These are phyloP conservation scores for Cydia splendana DNA, from an alignment of 1,140 invertebrate genomes.

Conservation along the genomic window DNA sequence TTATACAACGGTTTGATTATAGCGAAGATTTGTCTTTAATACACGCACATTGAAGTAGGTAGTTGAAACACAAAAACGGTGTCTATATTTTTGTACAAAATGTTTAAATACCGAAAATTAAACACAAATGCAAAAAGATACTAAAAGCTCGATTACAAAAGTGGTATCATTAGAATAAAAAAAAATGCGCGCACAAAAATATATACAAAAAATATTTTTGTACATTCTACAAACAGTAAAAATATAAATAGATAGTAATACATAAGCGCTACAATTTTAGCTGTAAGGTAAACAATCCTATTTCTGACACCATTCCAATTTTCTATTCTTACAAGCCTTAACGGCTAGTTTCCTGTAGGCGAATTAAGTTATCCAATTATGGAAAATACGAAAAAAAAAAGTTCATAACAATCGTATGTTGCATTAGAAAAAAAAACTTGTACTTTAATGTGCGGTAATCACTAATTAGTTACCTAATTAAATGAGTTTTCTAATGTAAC, in stretches of 20 bases:
- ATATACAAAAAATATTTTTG: slow-evolving; percentile 9
- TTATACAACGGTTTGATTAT: not conserved
- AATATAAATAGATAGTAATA: slow-evolving; percentile 7
- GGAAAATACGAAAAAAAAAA: too few species aligned
- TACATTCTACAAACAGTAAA: not conserved
- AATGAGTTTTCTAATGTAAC: too few species aligned
- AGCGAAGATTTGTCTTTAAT: not conserved
- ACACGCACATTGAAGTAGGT: not conserved
- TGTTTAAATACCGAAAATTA: not conserved
- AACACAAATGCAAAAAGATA: slow-evolving; percentile 6
- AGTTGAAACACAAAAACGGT: not conserved
- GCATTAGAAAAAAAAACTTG: too few species aligned
- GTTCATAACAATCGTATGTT: too few species aligned
- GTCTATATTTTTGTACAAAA: slow-evolving; percentile 1
- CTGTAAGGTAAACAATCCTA: slow-evolving; percentile 1
- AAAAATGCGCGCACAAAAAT: slow-evolving; percentile 11
- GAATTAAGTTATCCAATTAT: too few species aligned
- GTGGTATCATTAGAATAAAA: not conserved
- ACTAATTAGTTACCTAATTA: too few species aligned
- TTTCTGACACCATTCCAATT: not conserved
- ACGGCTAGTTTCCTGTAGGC: not conserved
- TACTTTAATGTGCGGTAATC: too few species aligned
- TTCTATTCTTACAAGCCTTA: not conserved
- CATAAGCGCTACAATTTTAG: slow-evolving; percentile 3
- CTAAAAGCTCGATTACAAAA: slow-evolving; percentile 2